These are phyloP conservation scores for Trialeurodes vaporariorum DNA, from an alignment of 1,140 invertebrate genomes.

Conservation along the genomic window DNA sequence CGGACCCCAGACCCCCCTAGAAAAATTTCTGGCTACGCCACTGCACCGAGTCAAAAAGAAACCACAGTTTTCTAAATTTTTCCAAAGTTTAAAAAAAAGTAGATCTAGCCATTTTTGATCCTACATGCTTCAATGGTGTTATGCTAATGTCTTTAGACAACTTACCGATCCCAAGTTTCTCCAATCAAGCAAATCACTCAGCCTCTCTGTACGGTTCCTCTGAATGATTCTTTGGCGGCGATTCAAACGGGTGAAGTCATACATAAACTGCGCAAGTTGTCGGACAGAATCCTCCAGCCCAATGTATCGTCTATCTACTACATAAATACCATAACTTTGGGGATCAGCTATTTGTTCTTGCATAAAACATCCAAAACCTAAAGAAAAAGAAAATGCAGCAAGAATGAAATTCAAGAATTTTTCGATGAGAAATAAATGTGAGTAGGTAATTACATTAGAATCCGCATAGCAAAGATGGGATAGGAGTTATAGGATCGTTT, in stretches of 20 bases:
- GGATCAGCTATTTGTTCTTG: constrained; percentile 95
- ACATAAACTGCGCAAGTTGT: constrained; percentile 89
- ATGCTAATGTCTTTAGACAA: too few relatives aligned
- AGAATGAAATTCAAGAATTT: background rate
- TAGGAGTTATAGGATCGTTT: background rate
- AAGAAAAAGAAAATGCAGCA: constrained; percentile 14
- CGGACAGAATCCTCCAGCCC: constrained; percentile 80
- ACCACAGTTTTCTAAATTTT: too few relatives aligned
- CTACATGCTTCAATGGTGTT: background rate
- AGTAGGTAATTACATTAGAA: constrained; percentile 1
- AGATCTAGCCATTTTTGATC: background rate
- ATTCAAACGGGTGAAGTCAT: constrained; percentile 82
- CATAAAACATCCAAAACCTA: constrained; percentile 98
- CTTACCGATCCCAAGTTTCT: constrained; percentile 88
- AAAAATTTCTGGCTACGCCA: too few relatives aligned
- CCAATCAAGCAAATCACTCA: constrained; percentile 98
- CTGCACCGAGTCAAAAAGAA: too few relatives aligned
- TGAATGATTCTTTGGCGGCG: constrained; percentile 95
- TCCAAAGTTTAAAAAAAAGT: too few relatives aligned
- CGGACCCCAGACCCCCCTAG: too few relatives aligned
- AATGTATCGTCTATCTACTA: constrained; percentile 87
- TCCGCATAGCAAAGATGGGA: background rate
- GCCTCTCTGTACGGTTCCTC: constrained; percentile 90
- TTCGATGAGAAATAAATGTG: background rate
- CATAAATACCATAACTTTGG: constrained; percentile 97